Base-by-base conservation (phyloP, 2,797 vertebrate genomes). In the Chromis chromis region DNA sequence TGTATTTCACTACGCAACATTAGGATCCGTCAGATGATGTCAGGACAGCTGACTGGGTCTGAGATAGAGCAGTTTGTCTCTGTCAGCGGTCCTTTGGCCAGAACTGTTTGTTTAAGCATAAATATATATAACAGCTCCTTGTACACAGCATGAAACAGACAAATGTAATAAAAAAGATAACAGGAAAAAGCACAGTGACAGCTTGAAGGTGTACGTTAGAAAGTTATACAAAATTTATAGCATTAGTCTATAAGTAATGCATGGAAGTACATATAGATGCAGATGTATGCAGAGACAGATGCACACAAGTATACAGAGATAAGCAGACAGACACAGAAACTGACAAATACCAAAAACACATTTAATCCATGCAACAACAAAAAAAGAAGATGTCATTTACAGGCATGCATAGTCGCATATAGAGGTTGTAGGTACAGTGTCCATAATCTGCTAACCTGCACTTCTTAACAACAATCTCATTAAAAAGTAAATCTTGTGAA, bases 401-500 rank as follows among this genome's bases (percentile, higher is more conserved):
- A 69, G 16, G 6, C 25, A 58, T 40, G 8, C 48, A n/a, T 9
- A 36, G 60, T 0, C 53, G 11, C 6, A 19, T 42, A 52, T 39
- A 36, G 22, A 53, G 0, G 16, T 16, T 56, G 25, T 39, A 67
- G 33, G 31, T 21, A n/a, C 25, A 56, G 36, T 48, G 53, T 61
- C 74, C 11, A 36, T 48, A 24, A 40, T 46, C 64, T 72, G 22
- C 55, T 2, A 56, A 67, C 44, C 16, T 80, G 44, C 62, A 39
- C 42, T 40, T 55, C 44, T 25, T 28, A 36, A 59, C n/a, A 81
- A 50, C 70, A 5, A 33, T 54, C 76, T 86, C 84, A 90, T 88
- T 78, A 90, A 90, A 85, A 84, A 88, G 69, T 87, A 81, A 90
- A 64, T 67, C 27, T 60, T 49, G 25, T 40, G 55, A 84, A 69